These are phyloP conservation scores for Nicator chloris DNA, from an alignment of 2,113 vertebrate species.

Conservation along the genomic window DNA sequence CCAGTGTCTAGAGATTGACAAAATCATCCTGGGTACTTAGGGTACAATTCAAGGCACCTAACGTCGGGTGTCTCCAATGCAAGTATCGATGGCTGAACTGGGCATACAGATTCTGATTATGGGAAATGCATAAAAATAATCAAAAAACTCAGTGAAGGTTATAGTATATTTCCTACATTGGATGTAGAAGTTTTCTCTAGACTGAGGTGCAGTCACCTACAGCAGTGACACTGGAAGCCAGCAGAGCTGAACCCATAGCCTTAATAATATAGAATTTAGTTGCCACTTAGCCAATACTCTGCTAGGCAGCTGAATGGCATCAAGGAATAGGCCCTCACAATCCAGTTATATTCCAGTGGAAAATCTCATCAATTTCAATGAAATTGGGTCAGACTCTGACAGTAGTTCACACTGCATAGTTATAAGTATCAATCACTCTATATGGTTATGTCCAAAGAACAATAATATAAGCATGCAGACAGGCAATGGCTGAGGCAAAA, in stretches of 20 bases:
- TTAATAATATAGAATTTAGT: background rate
- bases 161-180: accelerated
- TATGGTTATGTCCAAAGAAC: background rate
- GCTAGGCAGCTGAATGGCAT: background rate
- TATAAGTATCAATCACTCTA: background rate
- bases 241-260: background rate
- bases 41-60: background rate
- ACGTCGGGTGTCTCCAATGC: background rate
- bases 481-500: background rate
- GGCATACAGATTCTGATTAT: background rate
- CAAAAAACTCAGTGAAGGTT: background rate
- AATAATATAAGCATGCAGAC: background rate
- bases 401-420: background rate
- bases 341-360: background rate
- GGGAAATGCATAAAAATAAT: background rate
- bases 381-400: background rate
- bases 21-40: background rate
- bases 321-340: background rate
- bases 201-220: background rate
- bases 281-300: background rate
- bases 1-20: background rate
- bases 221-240: background rate
- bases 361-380: background rate
- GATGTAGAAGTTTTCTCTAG: background rate
- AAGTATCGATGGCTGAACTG: background rate